Percentiles rank a stretch among this genome's conserved stretches.
phyloP scores from a whole-genome alignment of 2,113 vertebrate genomes.

The Shinisaurus crocodilurus region DNA sequence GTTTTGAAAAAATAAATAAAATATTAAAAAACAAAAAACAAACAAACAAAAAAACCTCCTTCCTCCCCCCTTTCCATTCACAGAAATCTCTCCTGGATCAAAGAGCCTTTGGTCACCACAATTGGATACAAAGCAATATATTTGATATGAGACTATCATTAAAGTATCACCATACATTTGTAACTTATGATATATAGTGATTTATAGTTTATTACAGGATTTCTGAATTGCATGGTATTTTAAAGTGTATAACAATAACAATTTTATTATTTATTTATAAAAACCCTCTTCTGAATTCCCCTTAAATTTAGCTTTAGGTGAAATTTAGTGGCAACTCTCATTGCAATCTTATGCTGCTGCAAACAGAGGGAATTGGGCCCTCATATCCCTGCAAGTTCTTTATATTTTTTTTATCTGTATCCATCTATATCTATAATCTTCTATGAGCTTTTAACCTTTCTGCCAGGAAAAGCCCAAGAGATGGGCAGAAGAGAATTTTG shows the following conservation, averaged over 20 bases:
- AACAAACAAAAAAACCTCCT: too few relatives aligned
- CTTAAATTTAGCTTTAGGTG: neutral
- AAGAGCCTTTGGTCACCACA: neutral
- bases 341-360: neutral
- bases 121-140: neutral
- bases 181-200: too few relatives aligned
- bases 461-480: neutral
- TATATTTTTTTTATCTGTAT: conserved; percentile 8
- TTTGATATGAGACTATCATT: neutral
- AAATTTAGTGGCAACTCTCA: neutral
- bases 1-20: too few relatives aligned
- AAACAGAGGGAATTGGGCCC: neutral
- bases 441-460: conserved; percentile 21
- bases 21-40: too few relatives aligned
- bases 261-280: neutral
- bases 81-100: neutral
- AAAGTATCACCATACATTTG: too few relatives aligned
- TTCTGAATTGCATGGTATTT: neutral
- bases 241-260: neutral
- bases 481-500: neutral
- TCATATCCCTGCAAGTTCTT: neutral
- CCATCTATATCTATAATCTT: conserved; percentile 7
- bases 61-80: neutral
- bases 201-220: too few relatives aligned
- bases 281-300: neutral